Percentiles rank a stretch among this genome's conserved stretches.
Evolutionary conservation across 2,113 vertebrate species (phyloP).

Genomic region (Oenanthe melanoleuca): DNA sequence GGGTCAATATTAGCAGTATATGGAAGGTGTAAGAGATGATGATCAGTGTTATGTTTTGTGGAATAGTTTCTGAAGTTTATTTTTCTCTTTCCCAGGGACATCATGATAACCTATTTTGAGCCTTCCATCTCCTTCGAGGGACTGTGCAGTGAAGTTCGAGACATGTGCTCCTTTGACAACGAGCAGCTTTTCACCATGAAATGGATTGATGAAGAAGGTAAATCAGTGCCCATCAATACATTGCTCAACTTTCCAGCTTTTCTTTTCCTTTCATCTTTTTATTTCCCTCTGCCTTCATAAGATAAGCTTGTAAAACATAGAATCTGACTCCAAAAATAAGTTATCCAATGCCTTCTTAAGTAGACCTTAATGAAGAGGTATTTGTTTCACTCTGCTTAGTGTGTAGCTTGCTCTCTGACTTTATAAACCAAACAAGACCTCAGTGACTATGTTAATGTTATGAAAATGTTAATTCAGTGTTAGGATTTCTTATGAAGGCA

Average conservation of each 20-base stretch:
- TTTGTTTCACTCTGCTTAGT: not conserved
- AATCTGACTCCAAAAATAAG: not conserved
- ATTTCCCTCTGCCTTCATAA: not conserved
- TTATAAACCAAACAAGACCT: not conserved
- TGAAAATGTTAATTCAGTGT: not conserved
- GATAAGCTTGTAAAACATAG: not conserved
- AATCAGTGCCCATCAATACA: not conserved
- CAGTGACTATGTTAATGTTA: not conserved
- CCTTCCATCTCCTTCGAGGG: conserved; percentile 95
- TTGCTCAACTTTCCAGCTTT: not conserved
- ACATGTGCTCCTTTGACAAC: conserved; percentile 98
- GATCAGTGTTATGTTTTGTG: not conserved
- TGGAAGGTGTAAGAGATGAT: not conserved
- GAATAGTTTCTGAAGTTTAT: not conserved
- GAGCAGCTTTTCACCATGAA: conserved; percentile 99
- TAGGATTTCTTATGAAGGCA: not conserved
- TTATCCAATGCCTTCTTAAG: not conserved
- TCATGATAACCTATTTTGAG: conserved; percentile 99
- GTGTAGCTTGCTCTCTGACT: not conserved
- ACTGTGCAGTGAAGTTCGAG: conserved; percentile 90
- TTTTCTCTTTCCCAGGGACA: conserved; percentile 84
- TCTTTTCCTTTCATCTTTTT: not conserved
- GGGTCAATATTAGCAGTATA: not conserved
- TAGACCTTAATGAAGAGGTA: not conserved
- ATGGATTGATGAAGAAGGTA: conserved; percentile 99